Evolutionary conservation across 2,797 vertebrate species (phyloP), one percentile per base, ranked within the genome.

Genomic region (Avahi laniger): DNA sequence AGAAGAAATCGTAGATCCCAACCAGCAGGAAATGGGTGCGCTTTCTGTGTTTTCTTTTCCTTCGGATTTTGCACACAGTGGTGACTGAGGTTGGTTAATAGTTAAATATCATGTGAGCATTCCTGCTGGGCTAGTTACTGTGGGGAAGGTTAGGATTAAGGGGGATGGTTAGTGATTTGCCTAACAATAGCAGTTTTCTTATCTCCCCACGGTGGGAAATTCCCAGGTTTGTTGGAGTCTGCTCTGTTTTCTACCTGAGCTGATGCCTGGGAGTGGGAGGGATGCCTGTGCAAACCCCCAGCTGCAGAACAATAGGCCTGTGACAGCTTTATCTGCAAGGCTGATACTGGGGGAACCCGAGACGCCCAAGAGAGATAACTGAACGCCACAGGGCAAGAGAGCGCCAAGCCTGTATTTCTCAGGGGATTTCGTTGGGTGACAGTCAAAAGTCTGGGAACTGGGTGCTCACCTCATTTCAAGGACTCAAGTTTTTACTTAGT

Each of bases 1-100:
- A 59, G n/a, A 17, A 52, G 38, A 85, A 35, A 13, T 41, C 12
- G 4, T 0, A 5, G 61, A 3, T 38, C 80, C 69, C 8, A 10
- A 15, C 50, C 15, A 4, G 46, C 9, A 1, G 30, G 48, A 7
- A 48, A 4, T 8, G 12, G 54, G 11, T 4, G 0, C 1, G 0
- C 2, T 15, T 24, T 4, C 73, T 26, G 28, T 8, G 35, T 22
- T 54, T 90, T 20, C 43, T 65, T 20, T 80, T 35, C n/a, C 46
- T 72, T 91, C 14, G 41, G 46, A 17, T 73, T 59, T 43, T 38
- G 33, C 24, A 73, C 57, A 54, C 46, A 35, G 12, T 5, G 38
- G 33, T 54, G 50, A 48, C 12, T 12, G 24, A 2, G 22, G 80
- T 5, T 33, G 15, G 35, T 54, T 38, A 22, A 17, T 0, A 20